Base-by-base conservation (phyloP, 2,113 vertebrate species). In the Otis tarda region DNA sequence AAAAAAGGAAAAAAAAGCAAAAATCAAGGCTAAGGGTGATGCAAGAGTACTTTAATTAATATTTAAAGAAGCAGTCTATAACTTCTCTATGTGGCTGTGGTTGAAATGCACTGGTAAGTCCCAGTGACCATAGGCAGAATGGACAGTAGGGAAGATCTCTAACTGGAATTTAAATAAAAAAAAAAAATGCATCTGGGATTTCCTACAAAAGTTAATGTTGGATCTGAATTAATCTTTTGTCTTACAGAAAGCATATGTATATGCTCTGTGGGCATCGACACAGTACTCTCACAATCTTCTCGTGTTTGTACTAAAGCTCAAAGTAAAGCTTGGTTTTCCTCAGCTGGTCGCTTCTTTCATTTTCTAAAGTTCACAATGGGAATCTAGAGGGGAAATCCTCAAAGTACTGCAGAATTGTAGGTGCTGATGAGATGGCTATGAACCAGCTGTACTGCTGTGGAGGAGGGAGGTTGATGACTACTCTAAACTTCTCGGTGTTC, bases 231-330 rank as follows among this genome's bases (percentile, higher is more conserved):
- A 6, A 74, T 75, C 30, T 68, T 61, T 69, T n/a, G 12, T 56
- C 43, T 83, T 83, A 13, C 8, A 3, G 67, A n/a, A 63, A 83
- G 21, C 11, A 6, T 45, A 17, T n/a, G 7, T 75, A 23, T 68
- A 9, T 20, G 30, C 16, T 89, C 15, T 83, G 28, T 74, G 49
- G 49, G 8, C 49, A 52, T 60, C 0, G 0, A 37, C 4, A 21
- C 24, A 8, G 15, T 56, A 28, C 41, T 88, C 24, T 45, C 55
- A 43, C 37, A n/a, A 1, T 73, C 49, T 89, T 63, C 60, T 69
- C 68, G 63, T 80, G 50, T 56, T 94, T 70, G 43, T 78, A 18
- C 37, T 81, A 41, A 92, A 92, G 47, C 53, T 87, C 37, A 52
- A 39, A 35, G 43, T 65, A 47, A 70, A 83, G 33, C 43, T 92